Conservation (phyloP, 1,140 invertebrate species). For the Rhopalosiphum padi region DNA sequence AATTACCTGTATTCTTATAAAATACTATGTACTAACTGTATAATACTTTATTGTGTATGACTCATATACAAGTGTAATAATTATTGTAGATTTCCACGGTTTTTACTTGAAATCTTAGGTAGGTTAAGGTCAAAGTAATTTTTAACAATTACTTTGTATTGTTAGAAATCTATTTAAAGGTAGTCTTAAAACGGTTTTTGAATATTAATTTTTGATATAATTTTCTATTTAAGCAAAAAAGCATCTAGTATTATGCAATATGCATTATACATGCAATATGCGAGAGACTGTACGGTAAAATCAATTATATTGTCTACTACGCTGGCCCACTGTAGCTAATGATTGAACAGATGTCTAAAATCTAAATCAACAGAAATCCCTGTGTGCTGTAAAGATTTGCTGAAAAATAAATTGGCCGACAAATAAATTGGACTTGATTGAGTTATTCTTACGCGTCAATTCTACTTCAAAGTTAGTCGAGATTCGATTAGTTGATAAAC, state of each 20-base stretch:
- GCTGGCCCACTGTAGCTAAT: not conserved
- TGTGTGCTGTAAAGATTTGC: not conserved
- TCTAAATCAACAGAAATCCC: not conserved
- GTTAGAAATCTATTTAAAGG: not conserved
- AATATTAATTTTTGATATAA: not conserved
- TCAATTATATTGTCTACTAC: not conserved
- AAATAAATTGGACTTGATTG: not conserved
- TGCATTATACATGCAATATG: no score
- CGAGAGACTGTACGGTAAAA: not conserved
- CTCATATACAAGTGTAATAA: not conserved
- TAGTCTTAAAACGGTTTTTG: not conserved
- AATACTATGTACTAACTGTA: not conserved
- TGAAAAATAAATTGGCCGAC: not conserved
- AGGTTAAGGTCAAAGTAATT: not conserved
- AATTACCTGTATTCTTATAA: not conserved
- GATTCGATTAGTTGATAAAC: not conserved
- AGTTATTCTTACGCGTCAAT: not conserved
- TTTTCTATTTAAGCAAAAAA: not conserved
- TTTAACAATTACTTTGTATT: not conserved
- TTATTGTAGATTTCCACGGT: not conserved
- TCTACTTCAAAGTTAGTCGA: not conserved
- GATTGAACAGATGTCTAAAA: not conserved
- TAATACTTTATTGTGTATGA: not conserved
- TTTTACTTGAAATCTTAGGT: not conserved
- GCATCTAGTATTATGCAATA: not conserved